Evolutionary conservation across 2,113 vertebrate genomes (phyloP), one percentile per base, ranked within the genome.

Genomic region (Fukomys damarensis): DNA sequence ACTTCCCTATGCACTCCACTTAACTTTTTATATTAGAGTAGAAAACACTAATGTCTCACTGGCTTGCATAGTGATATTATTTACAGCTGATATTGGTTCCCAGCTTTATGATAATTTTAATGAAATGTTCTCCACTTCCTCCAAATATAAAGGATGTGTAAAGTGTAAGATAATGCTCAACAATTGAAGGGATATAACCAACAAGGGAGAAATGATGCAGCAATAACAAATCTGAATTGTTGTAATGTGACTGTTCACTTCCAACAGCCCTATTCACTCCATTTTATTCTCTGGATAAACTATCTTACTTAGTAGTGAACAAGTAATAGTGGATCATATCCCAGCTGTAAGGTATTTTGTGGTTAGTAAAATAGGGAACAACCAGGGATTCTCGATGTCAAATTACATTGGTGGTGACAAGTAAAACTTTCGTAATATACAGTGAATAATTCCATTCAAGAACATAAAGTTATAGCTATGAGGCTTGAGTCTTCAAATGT

Each of bases 101-200:
- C 79, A 56, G 89, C 94, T 98, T 98, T 96, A 93, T 93, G 66
- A 95, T 97, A 97, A 98, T 74, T 88, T 97, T 96, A 97, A 96
- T 88, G 97, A 98, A 98, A 93, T 92, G 38, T 96, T 98, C 92
- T 96, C 72, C 59, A 94, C 68, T 83, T 10, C 41, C 65, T 96
- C 72, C 61, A 91, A 94, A 97, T 95, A 97, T 63, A 86, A 96
- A 95, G 89, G 86, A 96, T 96, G 83, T 35, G 96, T 95, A 96
- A 97, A 28, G 92, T 11, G 0, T 96, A 97, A 96, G 95, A 95
- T 95, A 96, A 94, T 95, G 59, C 94, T 95, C 88, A 89, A 26
- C 94, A 97, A 96, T 43, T 97, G 95, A 94, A 97, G 63, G 43
- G 24, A 95, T 98, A 97, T 88, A 97, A 95, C 85, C 95, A 97